Base-by-base conservation (phyloP, 2,113 vertebrate species). In the Mola mola region DNA sequence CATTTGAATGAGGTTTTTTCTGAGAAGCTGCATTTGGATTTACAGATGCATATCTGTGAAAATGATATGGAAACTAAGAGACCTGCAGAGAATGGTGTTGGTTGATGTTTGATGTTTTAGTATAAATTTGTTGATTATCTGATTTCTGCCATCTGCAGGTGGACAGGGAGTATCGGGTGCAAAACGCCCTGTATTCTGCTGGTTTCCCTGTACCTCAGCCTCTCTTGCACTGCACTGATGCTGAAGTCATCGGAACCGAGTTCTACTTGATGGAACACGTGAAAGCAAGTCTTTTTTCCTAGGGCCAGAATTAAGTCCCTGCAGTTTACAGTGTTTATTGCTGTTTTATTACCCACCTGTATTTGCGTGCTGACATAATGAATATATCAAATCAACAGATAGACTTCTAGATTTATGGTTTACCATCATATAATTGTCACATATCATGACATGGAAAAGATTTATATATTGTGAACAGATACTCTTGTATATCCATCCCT, bases 261-360 rank as follows among this genome's bases (percentile, higher is more conserved):
- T 99, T 99, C 76, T 98, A 98, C 51, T 12, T 98, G 29, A 98
- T 98, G 97, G 91, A 95, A 36, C 93, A 95, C 52, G 91, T 98
- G 13, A 84, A 91, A 92, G 97, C 96, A 82, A 21, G 78, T 38
- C 33, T 46, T 6, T 20, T 4, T 9, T 16, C 3, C 10, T 1
- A 12, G 13, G 21, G 11, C 8, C n/a, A 33, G 8, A 4, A 1
- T 46, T 25, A 29, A 9, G 3, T 51, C 8, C 15, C 1, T 33
- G 26, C 8, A 37, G 36, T 5, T 15, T 4, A 19, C 16, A 8
- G 9, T 19, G 4, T 47, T 16, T 21, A 42, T 50, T 19, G 22
- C 13, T 9, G 11, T 50, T 34, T 46, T 15, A 24, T 15, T 25
- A 68, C 57, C 44, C 10, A 0, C 10, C 3, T 26, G n/a, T 38